Conservation (phyloP, 2,888 invertebrate species). For the Ophion ellenae region DNA sequence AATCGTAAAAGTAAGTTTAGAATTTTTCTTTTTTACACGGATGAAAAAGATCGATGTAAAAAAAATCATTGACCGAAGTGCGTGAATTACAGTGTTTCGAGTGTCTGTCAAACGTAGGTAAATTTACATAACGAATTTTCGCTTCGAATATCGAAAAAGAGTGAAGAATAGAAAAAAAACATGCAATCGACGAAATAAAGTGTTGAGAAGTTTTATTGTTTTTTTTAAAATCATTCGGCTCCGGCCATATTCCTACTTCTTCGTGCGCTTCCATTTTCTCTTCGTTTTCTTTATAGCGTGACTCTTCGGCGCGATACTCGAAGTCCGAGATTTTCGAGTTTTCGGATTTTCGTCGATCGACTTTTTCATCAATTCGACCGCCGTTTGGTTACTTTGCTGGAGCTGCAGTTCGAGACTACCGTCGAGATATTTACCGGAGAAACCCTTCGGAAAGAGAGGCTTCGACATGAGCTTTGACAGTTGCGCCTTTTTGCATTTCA, state of each 20-base stretch:
- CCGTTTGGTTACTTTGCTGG: constrained; percentile 80
- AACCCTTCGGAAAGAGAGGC: constrained; percentile 88
- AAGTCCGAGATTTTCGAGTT: constrained; percentile 25
- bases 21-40: constrained; percentile 26
- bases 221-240: constrained; percentile 27
- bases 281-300: constrained; percentile 54
- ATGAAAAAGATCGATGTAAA: constrained; percentile 48
- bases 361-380: constrained; percentile 86
- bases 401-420: constrained; percentile 78
- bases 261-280: constrained; percentile 42
- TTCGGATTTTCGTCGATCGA: constrained; percentile 67
- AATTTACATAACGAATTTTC: background rate
- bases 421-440: constrained; percentile 87
- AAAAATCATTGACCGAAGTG: background rate
- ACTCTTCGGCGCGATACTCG: constrained; percentile 57
- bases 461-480: constrained; percentile 85
- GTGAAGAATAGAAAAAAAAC: constrained; percentile 3
- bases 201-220: constrained; percentile 37
- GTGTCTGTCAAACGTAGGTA: background rate
- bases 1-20: constrained; percentile 38
- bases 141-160: background rate
- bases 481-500: constrained; percentile 85
- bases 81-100: background rate
- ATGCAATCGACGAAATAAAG: constrained; percentile 38
- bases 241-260: constrained; percentile 21